A percentile compares a stretch with the other conserved stretches of the same genome.
phyloP scores from a whole-genome alignment of 2,797 vertebrate species.

The Sebastes matsubarae region DNA sequence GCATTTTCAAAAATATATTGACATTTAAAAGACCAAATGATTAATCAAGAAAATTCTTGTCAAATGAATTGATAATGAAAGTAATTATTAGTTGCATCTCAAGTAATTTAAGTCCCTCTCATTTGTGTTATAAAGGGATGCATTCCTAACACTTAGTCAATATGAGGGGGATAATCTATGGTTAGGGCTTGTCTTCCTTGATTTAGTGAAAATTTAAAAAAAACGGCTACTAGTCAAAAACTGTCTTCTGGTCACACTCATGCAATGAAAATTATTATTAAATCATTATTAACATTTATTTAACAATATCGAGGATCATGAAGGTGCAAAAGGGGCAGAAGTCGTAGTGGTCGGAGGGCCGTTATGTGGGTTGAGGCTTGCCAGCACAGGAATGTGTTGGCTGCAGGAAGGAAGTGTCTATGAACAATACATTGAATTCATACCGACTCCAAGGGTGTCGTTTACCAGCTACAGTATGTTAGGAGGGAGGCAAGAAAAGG shows the following conservation, averaged over 20 bases:
- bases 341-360: background rate
- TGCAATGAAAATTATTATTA: background rate
- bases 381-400: background rate
- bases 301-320: background rate
- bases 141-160: background rate
- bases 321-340: background rate
- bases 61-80: background rate
- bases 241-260: background rate
- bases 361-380: background rate
- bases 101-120: background rate
- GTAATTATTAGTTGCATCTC: background rate
- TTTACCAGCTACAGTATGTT: background rate
- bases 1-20: background rate
- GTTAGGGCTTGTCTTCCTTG: too few species aligned
- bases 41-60: background rate
- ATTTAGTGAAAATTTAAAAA: background rate
- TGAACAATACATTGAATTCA: background rate
- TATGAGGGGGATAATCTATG: background rate
- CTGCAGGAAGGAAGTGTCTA: slow-evolving; percentile 11
- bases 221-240: background rate
- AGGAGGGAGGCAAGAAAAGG: background rate
- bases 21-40: background rate
- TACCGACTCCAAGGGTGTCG: background rate
- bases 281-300: background rate
- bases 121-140: background rate